phyloP scores from a whole-genome alignment of 2,888 invertebrate species.

The Trichopoda pennipes region DNA sequence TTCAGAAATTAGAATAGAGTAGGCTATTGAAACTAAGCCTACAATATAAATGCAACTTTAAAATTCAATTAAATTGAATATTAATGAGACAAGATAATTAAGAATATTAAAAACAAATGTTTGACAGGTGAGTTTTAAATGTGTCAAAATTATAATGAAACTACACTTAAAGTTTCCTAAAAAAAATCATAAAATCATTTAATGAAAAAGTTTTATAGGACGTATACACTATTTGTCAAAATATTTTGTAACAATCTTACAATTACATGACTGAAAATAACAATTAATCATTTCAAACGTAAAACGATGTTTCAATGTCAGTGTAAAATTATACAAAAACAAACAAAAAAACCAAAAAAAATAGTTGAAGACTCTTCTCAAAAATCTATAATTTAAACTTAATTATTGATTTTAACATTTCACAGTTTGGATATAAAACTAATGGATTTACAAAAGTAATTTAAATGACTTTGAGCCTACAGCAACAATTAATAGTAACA shows the following conservation, averaged over 20 bases:
- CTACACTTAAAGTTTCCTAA: not conserved
- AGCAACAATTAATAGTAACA: slow-evolving; percentile 11
- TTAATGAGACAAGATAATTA: too few species aligned
- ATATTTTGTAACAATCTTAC: slow-evolving; percentile 41
- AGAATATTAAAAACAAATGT: not conserved
- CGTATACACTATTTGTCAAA: slow-evolving; percentile 53
- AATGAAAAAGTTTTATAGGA: slow-evolving; percentile 4
- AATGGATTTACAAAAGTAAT: slow-evolving; percentile 45
- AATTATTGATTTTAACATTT: slow-evolving; percentile 20
- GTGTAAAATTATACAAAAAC: not conserved
- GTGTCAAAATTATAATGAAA: slow-evolving; percentile 26
- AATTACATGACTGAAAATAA: slow-evolving; percentile 44
- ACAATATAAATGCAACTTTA: too few species aligned
- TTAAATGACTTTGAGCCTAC: slow-evolving; percentile 37
- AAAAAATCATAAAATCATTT: too few species aligned
- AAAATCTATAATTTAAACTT: slow-evolving; percentile 36
- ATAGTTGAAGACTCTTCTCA: not conserved
- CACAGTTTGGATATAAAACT: not conserved
- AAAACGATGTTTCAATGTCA: slow-evolving; percentile 58
- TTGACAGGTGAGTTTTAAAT: slow-evolving; percentile 24
- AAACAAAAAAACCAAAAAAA: not conserved
- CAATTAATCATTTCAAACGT: slow-evolving; percentile 27
- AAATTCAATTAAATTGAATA: too few species aligned
- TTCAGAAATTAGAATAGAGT: not conserved
- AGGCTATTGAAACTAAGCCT: not conserved